phyloP scores from a whole-genome alignment of 64 coral and sea anemone genomes.

The Orbicella faveolata region DNA sequence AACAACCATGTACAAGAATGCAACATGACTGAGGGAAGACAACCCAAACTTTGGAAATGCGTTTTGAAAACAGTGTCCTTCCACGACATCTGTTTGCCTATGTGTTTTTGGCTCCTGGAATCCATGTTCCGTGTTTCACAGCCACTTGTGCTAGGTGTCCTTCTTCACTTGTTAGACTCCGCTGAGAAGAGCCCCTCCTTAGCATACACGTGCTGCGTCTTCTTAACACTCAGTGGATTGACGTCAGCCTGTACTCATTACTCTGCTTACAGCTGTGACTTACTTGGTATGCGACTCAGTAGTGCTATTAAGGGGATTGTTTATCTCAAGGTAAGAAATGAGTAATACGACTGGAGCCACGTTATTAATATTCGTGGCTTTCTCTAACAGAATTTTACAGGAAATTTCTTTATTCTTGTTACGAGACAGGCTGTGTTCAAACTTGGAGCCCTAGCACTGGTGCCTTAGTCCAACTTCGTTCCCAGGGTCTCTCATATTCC shows the following conservation, averaged over 20 bases:
- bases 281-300: neutral
- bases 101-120: neutral
- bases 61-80: neutral
- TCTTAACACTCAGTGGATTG: neutral
- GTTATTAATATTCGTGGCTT: too few species aligned
- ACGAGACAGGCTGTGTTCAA: too few species aligned
- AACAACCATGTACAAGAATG: neutral
- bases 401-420: too few species aligned
- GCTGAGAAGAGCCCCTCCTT: neutral
- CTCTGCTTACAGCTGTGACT: neutral
- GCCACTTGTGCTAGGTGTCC: neutral
- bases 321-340: neutral
- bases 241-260: neutral
- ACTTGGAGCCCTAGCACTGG: too few species aligned
- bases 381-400: too few species aligned
- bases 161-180: neutral
- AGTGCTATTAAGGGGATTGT: slow-evolving; percentile 7
- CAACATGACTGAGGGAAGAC: neutral
- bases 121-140: neutral
- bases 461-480: too few species aligned
- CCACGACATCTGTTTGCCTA: neutral
- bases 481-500: too few species aligned
- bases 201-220: neutral
- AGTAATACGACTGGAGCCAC: too few species aligned
- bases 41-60: slow-evolving; percentile 13